Base-by-base conservation (phyloP, 2,888 invertebrate species). In the Nemapogon koenigi region DNA sequence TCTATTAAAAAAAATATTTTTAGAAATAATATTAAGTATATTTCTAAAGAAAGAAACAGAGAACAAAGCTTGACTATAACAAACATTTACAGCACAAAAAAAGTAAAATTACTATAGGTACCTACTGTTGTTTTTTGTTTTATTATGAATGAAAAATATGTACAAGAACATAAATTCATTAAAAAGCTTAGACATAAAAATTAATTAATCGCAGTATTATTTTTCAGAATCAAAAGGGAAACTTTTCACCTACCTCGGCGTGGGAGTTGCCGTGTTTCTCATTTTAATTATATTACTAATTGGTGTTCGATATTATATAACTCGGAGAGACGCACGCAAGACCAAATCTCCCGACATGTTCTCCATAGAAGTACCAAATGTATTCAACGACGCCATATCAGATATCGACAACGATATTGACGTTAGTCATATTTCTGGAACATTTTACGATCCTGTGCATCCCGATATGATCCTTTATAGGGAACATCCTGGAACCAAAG, bases 401-500 rank as follows among this genome's bases (percentile, higher is more conserved):
- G 78, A 78, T 42, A 60, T 76, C 10, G 78, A 78, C 40, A 73
- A 73, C 33, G 78, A 78, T 37, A 62, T 61, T 4, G 75, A 73
- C 16, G 60, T 78, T 1, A 67, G 69, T 43, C 78, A 76, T 40
- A 73, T 78, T 41, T 78, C 76, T 46, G 78, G 76, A 47, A 68
- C 69, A 0, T 78, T 76, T 52, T 71, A 73, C 41, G 78, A 78
- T 44, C 37, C 37, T 4, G 28, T 37, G 13, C 76, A 78, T 49
- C 78, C 78, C 30, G 78, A 78, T 39, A 75, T 76, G 76, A 75
- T 76, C 27, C 47, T 76, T 1, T 78, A 75, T 35, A 68, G 66
- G 50, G 73, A 75, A 43, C 51, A 61, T 10, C 65, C 66, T 22
- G 70, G 66, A 1, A 58, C 51, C 16, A 68, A 61, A 47, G 67